Base-by-base conservation (phyloP, 2,113 vertebrate genomes). In the Condylura cristata region DNA sequence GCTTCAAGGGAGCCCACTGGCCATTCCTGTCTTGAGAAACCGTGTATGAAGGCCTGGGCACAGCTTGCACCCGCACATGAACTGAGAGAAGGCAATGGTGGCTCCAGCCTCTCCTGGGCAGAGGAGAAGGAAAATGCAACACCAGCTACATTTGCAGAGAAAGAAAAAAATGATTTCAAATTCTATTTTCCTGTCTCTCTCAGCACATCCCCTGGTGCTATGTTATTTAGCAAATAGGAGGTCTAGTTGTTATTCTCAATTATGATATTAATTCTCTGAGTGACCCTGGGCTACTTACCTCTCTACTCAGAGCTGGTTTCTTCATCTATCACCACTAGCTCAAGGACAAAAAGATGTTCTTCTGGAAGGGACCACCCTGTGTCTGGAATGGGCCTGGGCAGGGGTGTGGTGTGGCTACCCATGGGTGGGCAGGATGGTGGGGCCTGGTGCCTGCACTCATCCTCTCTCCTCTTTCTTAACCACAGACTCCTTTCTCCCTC, bases 211-310 rank as follows among this genome's bases (percentile, higher is more conserved):
- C 93, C 86, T 74, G 87, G 90, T 4, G 17, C 93, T 94, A 75
- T 94, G 96, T 97, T 96, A 96, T 95, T 93, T 96, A 76, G 95
- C 94, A 96, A 96, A 97, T 88, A 96, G 89, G 76, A 95, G 75
- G 53, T 32, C 91, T 96, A 16, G 65, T 94, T 97, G 95, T 93
- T 97, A 96, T 96, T 95, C 95, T 95, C 95, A 94, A 85, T 97
- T 95, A 95, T 91, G 96, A 96, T 93, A 97, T 96, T 96, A 96
- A 97, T 97, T 96, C 83, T 97, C 91, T 9, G 0, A 5, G 86
- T 97, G 95, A 96, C 95, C 93, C 95, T 96, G 93, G 95, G 89
- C 95, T 94, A 81, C 97, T 90, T 80, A 63, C 89, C 51, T 86
- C 81, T 90, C 84, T 63, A 39, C 87, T 93, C 13, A 0, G 66